Evolutionary conservation across 2,113 vertebrate genomes (phyloP).

Genomic region (Anolis carolinensis): DNA sequence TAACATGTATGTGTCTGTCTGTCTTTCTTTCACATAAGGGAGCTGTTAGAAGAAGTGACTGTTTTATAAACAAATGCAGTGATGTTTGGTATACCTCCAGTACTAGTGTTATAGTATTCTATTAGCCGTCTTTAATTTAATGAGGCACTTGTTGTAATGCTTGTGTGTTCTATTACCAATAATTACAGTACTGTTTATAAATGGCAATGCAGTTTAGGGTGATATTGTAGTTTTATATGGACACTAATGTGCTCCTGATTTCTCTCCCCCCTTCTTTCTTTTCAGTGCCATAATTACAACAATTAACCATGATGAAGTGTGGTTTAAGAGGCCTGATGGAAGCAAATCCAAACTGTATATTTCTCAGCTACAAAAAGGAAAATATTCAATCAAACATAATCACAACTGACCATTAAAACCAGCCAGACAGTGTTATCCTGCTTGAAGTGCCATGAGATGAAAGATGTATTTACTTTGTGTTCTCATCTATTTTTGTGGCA

Average conservation of each 20-base stretch:
- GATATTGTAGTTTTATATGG: constrained; percentile 27
- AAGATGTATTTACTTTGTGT: constrained; percentile 68
- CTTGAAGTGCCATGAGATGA: constrained; percentile 77
- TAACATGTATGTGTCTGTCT: background rate
- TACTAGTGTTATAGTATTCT: constrained; percentile 12
- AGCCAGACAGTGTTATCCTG: constrained; percentile 71
- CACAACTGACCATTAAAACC: constrained; percentile 73
- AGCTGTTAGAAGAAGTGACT: constrained; percentile 17
- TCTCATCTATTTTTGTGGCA: constrained; percentile 55
- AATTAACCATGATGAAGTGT: constrained; percentile 97
- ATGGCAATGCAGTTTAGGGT: constrained; percentile 22
- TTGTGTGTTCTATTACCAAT: constrained; percentile 16
- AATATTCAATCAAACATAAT: constrained; percentile 96
- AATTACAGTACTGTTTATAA: constrained; percentile 29
- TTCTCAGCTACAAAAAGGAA: constrained; percentile 97
- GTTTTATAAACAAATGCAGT: constrained; percentile 9
- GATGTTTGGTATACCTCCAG: constrained; percentile 6
- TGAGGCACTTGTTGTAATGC: constrained; percentile 21
- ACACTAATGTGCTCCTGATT: constrained; percentile 39
- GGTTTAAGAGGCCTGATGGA: constrained; percentile 95
- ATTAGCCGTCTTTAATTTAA: constrained; percentile 21
- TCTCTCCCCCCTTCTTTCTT: constrained; percentile 27
- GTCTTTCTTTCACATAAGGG: background rate
- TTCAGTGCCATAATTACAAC: constrained; percentile 94
- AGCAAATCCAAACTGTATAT: constrained; percentile 98